Base-by-base conservation (phyloP, 1,140 invertebrate species). In the Pseudomyrmex flavicornis region DNA sequence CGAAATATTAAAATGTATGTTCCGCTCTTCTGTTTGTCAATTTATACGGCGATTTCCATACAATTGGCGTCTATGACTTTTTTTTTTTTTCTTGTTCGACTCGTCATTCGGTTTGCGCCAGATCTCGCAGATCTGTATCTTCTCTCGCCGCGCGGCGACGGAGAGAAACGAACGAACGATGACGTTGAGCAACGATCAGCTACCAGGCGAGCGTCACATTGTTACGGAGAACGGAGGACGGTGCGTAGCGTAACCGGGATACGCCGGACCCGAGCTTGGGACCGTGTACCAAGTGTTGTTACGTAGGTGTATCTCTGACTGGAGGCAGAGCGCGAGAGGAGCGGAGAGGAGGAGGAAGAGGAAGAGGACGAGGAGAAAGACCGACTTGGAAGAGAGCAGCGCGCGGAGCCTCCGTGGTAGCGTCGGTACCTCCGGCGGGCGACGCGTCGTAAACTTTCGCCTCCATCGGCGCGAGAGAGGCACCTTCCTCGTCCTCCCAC, bases 391-490 rank as follows among this genome's bases (percentile, higher is more conserved):
- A 44, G 63, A 77, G 52, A 69, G 58, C 35, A 35, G 35, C 68
- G 80, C 63, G 74, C 80, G 85, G 83, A 87, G 87, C 82, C 88
- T 84, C 87, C 88, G 89, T 92, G 90, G 93, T 93, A 93, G 92
- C 92, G 91, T 93, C 90, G 89, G 91, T 92, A 92, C 93, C 90
- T 93, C 90, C 89, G 91, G 85, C 87, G 89, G 87, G 85, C 91
- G 92, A 92, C 91, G 93, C 92, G 92, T 92, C 93, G 92, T 93
- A 93, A 93, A 93, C 91, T 92, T 93, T 93, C 91, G 91, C 91
- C 90, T 93, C 91, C 93, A 93, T 93, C 90, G 91, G 90, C 79
- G 89, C 79, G 89, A 93, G 89, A 93, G 87, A 86, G 82, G 82
- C 89, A 90, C 91, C 89, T 92, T 89, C 90, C 85, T 90, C 66